Base-by-base conservation (phyloP, 2,888 invertebrate species). In the Abrostola tripartita region DNA sequence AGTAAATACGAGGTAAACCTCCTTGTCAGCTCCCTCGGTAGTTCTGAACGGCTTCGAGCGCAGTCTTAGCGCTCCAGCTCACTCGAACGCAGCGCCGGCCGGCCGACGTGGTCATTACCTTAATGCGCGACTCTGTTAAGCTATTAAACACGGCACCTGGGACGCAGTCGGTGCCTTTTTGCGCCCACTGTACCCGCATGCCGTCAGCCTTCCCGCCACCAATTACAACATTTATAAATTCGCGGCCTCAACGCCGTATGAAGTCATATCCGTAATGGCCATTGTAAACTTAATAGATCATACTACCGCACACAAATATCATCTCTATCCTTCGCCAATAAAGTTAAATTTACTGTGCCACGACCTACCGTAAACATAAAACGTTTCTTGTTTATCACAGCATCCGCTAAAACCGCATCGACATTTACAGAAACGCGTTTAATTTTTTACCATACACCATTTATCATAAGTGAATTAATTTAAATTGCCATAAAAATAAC, bases 381-480 rank as follows among this genome's bases (percentile, higher is more conserved):
- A 76, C 77, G 77, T 87, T 89, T 87, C 87, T 88, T 88, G 82
- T 84, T 84, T 81, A 81, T 79, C 83, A 68, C 88, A 85, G 89
- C 89, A 88, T 89, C 88, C 86, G 85, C 82, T 86, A 85, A 87
- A 85, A 70, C 86, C 80, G 79, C 88, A 83, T 85, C 86, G 85
- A 88, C 90, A 88, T 91, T 91, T 88, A 85, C 85, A 89, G 88
- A 91, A 91, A 90, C 82, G 81, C 83, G 83, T 85, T 85, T 83
- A 84, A 85, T 89, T 91, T 90, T 92, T 91, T 90, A 83, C 85
- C 73, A 66, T 69, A 62, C 69, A 66, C 74, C 87, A 86, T 91
- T 93, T 90, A 92, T 91, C 90, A 91, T 91, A 92, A 92, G 90
- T 88, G 92, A 93, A 92, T 93, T 92, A 92, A 93, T 92, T 93